Base-by-base conservation (phyloP, 2,888 invertebrate genomes). In the Zootermopsis nevadensis region DNA sequence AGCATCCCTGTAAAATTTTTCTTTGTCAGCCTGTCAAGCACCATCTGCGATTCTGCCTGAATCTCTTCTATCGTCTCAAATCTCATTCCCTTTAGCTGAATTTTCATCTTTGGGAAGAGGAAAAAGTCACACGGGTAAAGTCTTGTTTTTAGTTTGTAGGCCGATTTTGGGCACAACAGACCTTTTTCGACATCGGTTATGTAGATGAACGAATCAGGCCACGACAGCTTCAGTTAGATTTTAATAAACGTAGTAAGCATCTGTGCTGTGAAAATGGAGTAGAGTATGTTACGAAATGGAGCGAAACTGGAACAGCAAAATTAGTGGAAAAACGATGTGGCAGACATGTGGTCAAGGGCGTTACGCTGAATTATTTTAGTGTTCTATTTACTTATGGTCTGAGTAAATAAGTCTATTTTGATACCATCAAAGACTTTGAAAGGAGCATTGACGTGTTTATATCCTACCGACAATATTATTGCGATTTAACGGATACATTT, bases 301-400 rank as follows among this genome's bases (percentile, higher is more conserved):
- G 19, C 33, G 74, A 74, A 33, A 74, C 19, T 74, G 30, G 24
- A 27, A n/a, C 38, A 74, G 31, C 31, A 7, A 31, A 33, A 74
- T 74, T 30, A 74, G 33, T 8, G n/a, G 33, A 33, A 24, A 31
- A 35, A 33, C 38, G 33, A 74, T 69, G 33, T 69, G 31, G 31
- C 19, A 69, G 33, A 69, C 69, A 69, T 31, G 33, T 33, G 31
- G 69, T 69, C 69, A 69, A 69, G 69, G 69, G 31, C 33, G 24
- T 33, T 69, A 60, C 60, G 27, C n/a, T 6, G 48, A 27, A 60
- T 27, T 60, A 60, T 60, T 60, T 60, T 60, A 60, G 27, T 3
- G 15, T 15, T 19, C 48, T 48, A 60, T 6, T n/a, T 60, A 7
- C n/a, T n/a, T n/a, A 60, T 8, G 27, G n/a, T 27, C 27, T n/a